phyloP scores from a whole-genome alignment of 2,888 invertebrate genomes.

The Thecocarcelia acutangulata region DNA sequence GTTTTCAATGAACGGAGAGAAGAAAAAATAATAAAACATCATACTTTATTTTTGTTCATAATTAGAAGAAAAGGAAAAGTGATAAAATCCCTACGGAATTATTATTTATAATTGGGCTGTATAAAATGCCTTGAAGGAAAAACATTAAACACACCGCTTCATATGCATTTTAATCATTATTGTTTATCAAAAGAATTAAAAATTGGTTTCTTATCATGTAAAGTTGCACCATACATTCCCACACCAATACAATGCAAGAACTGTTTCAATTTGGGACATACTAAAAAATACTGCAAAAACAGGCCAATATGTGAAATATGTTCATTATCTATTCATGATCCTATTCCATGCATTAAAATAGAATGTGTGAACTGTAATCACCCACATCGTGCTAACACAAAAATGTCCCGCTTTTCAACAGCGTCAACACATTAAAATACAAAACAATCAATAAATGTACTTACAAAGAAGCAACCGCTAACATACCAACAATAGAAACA shows the following conservation, averaged over 20 bases:
- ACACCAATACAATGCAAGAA: not conserved
- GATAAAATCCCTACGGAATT: no score
- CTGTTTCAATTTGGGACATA: not conserved
- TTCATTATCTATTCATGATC: not conserved
- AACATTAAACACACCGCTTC: not conserved
- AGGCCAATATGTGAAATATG: not conserved
- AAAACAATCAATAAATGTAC: no score
- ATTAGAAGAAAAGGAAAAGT: no score
- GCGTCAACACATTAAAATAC: not conserved
- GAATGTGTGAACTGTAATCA: not conserved
- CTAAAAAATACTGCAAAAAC: not conserved
- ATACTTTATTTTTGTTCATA: no score
- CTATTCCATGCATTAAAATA: not conserved
- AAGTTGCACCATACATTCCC: slow-evolving; percentile 1
- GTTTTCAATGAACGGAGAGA: no score
- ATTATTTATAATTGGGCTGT: no score
- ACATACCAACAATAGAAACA: not conserved
- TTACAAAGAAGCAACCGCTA: no score
- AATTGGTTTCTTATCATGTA: not conserved
- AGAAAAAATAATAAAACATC: no score
- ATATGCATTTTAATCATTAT: not conserved
- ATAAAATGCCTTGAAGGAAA: not conserved
- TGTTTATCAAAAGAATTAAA: not conserved
- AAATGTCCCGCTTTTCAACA: not conserved
- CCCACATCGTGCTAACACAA: not conserved